These are phyloP conservation scores for Onthophagus taurus DNA, from an alignment of 1,140 invertebrate species.

Conservation along the genomic window DNA sequence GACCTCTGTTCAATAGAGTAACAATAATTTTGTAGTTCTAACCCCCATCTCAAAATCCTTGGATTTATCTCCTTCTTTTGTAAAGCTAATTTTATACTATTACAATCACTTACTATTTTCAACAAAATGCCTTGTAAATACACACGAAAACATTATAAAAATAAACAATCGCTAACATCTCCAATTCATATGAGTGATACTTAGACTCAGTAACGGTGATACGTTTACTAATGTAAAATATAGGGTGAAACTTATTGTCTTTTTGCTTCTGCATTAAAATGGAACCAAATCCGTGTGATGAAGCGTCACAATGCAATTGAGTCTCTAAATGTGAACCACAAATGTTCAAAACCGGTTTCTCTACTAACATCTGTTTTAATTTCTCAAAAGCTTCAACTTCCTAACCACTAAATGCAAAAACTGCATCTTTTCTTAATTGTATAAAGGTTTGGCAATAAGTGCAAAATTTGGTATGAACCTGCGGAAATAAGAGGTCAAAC, in stretches of 20 bases:
- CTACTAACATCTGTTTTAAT: constrained; percentile 3
- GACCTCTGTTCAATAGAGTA: not conserved
- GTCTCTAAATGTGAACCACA: constrained; percentile 30
- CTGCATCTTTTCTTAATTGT: constrained; percentile 22
- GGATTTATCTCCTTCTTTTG: constrained; percentile 11
- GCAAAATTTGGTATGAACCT: constrained; percentile 31
- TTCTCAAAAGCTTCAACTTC: constrained; percentile 12
- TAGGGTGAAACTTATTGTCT: constrained; percentile 26
- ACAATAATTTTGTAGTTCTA: constrained; percentile 3
- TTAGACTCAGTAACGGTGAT: constrained; percentile 33
- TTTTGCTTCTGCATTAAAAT: constrained; percentile 26
- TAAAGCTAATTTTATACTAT: constrained; percentile 8
- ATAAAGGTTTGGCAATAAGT: constrained; percentile 24
- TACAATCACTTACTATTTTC: constrained; percentile 24
- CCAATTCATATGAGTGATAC: constrained; percentile 38
- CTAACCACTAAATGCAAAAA: constrained; percentile 18
- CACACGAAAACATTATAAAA: constrained; percentile 21
- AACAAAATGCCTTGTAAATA: constrained; percentile 40
- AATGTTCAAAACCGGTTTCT: constrained; percentile 27
- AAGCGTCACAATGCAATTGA: constrained; percentile 28
- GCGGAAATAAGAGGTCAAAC: constrained; percentile 22
- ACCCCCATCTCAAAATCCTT: constrained; percentile 4
- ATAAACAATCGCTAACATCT: constrained; percentile 40
- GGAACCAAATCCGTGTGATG: constrained; percentile 25
- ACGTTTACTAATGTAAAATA: constrained; percentile 37